These are phyloP conservation scores for Apoda limacodes DNA, from an alignment of 2,888 invertebrate species.

Conservation along the genomic window DNA sequence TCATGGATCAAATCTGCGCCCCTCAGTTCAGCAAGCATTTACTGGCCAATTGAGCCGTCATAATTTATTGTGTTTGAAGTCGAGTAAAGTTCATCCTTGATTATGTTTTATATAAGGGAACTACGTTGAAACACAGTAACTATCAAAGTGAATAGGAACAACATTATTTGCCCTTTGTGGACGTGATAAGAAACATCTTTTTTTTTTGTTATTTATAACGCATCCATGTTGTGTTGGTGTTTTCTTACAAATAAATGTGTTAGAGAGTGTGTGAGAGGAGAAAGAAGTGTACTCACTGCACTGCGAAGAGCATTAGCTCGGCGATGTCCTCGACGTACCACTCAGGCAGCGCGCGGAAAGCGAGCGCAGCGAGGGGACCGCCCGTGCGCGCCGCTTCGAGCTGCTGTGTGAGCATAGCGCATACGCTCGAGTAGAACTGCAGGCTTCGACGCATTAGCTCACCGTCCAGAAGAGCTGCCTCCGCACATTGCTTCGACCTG, in stretches of 20 bases:
- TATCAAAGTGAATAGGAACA: no score
- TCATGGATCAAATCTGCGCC: no score
- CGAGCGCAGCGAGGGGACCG: conserved; percentile 70
- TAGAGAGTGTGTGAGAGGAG: background rate
- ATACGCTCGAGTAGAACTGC: conserved; percentile 88
- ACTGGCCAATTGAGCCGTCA: no score
- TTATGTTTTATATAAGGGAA: no score
- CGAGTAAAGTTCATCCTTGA: no score
- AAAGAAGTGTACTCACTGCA: conserved; percentile 80
- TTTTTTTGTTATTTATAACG: background rate
- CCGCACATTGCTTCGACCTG: conserved; percentile 92
- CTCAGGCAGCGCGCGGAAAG: conserved; percentile 92
- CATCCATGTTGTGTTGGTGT: background rate
- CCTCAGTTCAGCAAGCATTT: no score
- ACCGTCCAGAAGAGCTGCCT: conserved; percentile 89
- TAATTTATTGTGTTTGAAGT: no score
- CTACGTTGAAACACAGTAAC: no score
- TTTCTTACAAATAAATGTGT: background rate
- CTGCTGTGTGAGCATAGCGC: conserved; percentile 79
- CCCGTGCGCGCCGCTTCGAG: conserved; percentile 70
- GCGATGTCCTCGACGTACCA: conserved; percentile 98
- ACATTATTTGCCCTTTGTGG: no score
- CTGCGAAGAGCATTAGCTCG: conserved; percentile 92
- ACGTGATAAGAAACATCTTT: no score
- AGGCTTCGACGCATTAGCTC: conserved; percentile 84